Evolutionary conservation across 2,888 invertebrate species (phyloP).

Genomic region (Zele albiditarsus): DNA sequence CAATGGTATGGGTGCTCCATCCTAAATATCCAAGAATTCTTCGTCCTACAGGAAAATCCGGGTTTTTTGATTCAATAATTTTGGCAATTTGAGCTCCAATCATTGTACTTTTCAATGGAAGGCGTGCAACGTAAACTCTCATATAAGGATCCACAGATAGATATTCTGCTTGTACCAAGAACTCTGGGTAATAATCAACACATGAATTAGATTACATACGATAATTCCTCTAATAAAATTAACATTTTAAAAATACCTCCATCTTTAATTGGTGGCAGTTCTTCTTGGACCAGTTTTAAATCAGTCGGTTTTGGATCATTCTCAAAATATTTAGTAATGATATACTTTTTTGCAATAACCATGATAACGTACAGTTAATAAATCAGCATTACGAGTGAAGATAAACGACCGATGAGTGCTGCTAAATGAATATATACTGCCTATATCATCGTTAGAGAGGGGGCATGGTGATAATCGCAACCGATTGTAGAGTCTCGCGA

Average conservation of each 20-base stretch:
- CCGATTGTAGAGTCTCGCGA: too few relatives aligned
- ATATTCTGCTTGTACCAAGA: conserved; percentile 80
- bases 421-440: too few relatives aligned
- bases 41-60: conserved; percentile 79
- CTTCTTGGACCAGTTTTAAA: conserved; percentile 80
- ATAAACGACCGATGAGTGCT: too few relatives aligned
- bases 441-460: too few relatives aligned
- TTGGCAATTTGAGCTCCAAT: conserved; percentile 82
- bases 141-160: conserved; percentile 85
- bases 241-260: conserved; percentile 75
- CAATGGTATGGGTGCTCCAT: conserved; percentile 79
- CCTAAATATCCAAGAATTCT: conserved; percentile 79
- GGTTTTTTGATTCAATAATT: conserved; percentile 80
- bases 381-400: too few relatives aligned
- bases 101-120: conserved; percentile 78
- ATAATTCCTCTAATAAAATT: neutral
- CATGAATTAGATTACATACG: neutral
- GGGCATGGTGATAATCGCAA: too few relatives aligned
- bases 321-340: conserved; percentile 79
- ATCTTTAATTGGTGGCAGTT: conserved; percentile 78
- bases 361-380: conserved; percentile 58
- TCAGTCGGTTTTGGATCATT: conserved; percentile 80
- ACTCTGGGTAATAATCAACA: conserved; percentile 74
- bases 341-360: conserved; percentile 78
- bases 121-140: conserved; percentile 76